Conservation (phyloP, 2,797 vertebrate genomes). For the Momotus momota region DNA sequence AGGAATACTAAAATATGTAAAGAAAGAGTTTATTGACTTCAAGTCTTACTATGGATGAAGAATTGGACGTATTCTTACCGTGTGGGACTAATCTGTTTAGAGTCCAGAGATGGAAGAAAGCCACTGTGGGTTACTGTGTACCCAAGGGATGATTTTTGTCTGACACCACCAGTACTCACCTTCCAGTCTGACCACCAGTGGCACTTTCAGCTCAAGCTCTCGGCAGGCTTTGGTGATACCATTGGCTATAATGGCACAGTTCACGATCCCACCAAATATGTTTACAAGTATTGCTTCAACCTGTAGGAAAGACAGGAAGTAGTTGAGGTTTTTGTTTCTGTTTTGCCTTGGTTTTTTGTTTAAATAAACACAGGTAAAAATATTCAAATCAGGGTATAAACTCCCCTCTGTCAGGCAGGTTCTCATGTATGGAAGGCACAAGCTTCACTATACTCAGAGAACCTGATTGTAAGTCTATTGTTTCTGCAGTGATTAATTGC, state of each 20-base stretch:
- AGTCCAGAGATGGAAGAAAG: background rate
- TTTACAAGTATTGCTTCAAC: conserved; percentile 98
- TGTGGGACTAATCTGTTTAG: background rate
- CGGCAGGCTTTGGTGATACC: conserved; percentile 96
- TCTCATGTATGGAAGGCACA: background rate
- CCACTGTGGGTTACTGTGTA: background rate
- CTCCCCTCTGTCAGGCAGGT: background rate
- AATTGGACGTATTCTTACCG: background rate
- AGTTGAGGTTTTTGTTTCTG: rapidly evolving
- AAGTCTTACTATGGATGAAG: background rate
- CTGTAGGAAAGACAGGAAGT: conserved; percentile 73
- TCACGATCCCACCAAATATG: conserved; percentile 98
- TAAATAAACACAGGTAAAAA: background rate
- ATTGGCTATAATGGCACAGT: conserved; percentile 97
- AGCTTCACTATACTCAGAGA: background rate
- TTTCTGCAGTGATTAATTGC: background rate
- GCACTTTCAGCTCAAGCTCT: conserved; percentile 94
- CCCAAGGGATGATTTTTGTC: background rate
- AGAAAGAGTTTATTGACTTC: background rate
- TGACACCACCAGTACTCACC: conserved; percentile 78
- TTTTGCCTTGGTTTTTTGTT: background rate
- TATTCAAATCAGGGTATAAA: background rate
- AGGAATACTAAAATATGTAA: background rate
- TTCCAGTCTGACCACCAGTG: conserved; percentile 95
- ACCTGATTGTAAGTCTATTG: background rate